These are phyloP conservation scores for Adelges cooleyi DNA, from an alignment of 1,140 invertebrate species.

Conservation along the genomic window DNA sequence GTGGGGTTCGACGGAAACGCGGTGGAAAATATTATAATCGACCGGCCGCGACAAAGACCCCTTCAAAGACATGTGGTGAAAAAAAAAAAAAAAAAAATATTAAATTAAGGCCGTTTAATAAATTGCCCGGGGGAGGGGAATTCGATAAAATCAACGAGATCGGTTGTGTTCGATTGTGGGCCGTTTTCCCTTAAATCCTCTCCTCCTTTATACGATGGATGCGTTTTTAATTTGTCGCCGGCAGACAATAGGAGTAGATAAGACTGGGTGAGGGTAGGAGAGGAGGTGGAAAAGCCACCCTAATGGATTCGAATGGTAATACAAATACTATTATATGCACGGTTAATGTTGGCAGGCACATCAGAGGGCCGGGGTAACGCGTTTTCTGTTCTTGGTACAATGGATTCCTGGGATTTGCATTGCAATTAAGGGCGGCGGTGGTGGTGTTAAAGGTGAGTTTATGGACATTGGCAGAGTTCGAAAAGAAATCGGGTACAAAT, in stretches of 20 bases:
- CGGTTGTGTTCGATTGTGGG: conserved; percentile 15
- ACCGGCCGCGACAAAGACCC: not conserved
- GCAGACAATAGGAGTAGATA: not conserved
- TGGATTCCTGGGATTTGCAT: no score
- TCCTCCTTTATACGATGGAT: not conserved
- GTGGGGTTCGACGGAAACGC: conserved; percentile 7
- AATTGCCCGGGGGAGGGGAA: conserved; percentile 5
- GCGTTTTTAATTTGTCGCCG: not conserved
- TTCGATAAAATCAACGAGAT: conserved; percentile 24
- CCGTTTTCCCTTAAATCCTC: conserved; percentile 2
- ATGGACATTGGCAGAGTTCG: no score
- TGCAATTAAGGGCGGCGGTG: no score
- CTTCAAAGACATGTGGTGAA: not conserved
- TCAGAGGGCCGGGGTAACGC: no score
- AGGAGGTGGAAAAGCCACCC: no score
- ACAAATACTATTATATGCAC: not conserved
- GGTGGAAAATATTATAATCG: conserved; percentile 6
- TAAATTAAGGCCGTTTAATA: conserved; percentile 10
- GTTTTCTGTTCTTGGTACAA: no score
- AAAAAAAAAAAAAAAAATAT: not conserved
- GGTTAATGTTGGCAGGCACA: no score
- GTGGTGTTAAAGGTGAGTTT: no score
- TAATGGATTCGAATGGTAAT: not conserved
- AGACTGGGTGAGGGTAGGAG: no score
- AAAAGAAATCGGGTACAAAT: no score